Base-by-base conservation (phyloP, 2,113 vertebrate genomes). In the Ceratotherium simum region DNA sequence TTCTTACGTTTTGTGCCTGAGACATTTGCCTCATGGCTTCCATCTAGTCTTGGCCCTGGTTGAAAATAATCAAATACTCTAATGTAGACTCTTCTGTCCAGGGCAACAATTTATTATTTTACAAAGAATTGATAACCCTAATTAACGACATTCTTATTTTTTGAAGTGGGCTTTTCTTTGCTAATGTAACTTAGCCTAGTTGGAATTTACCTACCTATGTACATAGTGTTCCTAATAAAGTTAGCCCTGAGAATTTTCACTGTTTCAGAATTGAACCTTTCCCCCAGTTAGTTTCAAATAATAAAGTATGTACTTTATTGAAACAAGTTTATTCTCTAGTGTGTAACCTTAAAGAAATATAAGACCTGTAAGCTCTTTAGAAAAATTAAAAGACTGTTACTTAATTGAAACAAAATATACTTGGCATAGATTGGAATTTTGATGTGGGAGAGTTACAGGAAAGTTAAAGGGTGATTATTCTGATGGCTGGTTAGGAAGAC, bases 371-470 rank as follows among this genome's bases (percentile, higher is more conserved):
- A 92, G 10, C 11, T 88, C 46, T 94, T 85, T 51, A 42, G 36
- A 85, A 89, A 92, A 90, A 76, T 25, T 69, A 16, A 83, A 93
- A 85, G 36, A 13, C 48, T 3, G 48, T 2, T 89, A 86, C 70
- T 89, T 94, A 78, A 46, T 60, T 91, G 78, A 86, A 94, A 86
- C 18, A 95, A 88, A 83, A 64, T 97, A 46, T 42, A 78, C 3
- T 85, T 96, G 27, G 39, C 42, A 16, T 64, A 91, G 25, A 51
- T 72, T 48, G 39, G 18, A 76, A 70, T 95, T 97, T 92, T 56
- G 31, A 79, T 82, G 13, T 86, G 72, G 62, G 13, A 90, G 51
- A 93, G 69, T 92, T 48, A 13, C 54, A 46, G 54, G 27, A 79
- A 95, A 84, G 12, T 56, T 96, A 54, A 89, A 79, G 62, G 25